These are phyloP conservation scores for Eucidaris tribuloides DNA, from an alignment of 35 echinoderm and acorn worm genomes.

Conservation along the genomic window DNA sequence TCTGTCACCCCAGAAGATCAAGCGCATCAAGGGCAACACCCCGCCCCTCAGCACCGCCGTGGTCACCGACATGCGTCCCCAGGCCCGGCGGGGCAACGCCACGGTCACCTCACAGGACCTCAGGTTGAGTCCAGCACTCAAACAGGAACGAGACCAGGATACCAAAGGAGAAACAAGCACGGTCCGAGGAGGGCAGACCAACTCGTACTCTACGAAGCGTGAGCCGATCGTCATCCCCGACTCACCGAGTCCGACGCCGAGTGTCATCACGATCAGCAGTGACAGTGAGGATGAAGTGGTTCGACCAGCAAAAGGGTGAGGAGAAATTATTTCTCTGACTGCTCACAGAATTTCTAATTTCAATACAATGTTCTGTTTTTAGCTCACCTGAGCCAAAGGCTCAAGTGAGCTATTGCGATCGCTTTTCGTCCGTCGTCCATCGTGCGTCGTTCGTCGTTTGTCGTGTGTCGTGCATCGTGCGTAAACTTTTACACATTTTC, in stretches of 20 bases:
- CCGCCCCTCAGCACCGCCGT: slow-evolving; percentile 38
- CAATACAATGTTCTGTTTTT: too few species aligned
- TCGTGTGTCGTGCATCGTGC: too few species aligned
- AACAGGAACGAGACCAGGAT: slow-evolving; percentile 39
- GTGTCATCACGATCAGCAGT: slow-evolving; percentile 96
- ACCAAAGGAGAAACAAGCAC: background rate
- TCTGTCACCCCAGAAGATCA: slow-evolving; percentile 97
- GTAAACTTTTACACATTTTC: too few species aligned
- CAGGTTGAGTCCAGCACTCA: background rate
- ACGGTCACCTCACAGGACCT: background rate
- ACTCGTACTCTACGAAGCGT: slow-evolving; percentile 79
- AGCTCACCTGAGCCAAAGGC: too few species aligned
- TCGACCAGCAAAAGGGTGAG: slow-evolving; percentile 38
- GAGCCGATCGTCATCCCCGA: slow-evolving; percentile 93
- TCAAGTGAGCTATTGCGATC: too few species aligned
- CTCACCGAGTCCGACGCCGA: slow-evolving; percentile 80
- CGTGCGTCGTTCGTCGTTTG: too few species aligned
- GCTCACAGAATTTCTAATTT: too few species aligned
- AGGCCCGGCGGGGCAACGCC: slow-evolving; percentile 5
- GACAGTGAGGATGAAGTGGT: slow-evolving; percentile 93
- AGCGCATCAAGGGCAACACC: slow-evolving; percentile 78
- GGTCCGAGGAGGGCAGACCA: background rate
- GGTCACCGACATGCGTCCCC: background rate
- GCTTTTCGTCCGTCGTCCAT: too few species aligned
- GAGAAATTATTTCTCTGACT: too few species aligned